Conservation (phyloP, 2,888 invertebrate species). For the Erpobdella octoculata region DNA sequence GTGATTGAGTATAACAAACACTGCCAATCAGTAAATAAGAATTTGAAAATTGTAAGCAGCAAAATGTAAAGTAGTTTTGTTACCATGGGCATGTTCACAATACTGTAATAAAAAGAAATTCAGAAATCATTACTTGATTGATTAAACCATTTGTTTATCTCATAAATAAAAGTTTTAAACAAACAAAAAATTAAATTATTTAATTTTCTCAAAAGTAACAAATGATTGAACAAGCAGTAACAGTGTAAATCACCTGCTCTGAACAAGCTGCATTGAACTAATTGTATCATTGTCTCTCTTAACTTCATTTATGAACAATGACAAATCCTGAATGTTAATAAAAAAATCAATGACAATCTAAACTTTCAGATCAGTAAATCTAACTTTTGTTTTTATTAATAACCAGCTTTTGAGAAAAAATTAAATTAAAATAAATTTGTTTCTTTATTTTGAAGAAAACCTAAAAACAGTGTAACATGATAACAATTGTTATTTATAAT, state of each 20-base stretch:
- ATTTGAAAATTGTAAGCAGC: too few relatives aligned
- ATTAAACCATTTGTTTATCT: too few relatives aligned
- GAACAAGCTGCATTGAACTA: conserved; percentile 16
- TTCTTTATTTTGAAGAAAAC: too few relatives aligned
- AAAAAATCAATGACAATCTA: neutral
- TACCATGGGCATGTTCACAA: neutral
- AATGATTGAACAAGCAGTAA: too few relatives aligned
- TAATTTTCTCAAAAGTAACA: too few relatives aligned
- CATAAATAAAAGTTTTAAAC: too few relatives aligned
- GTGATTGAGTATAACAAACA: neutral
- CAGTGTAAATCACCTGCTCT: conserved; percentile 20
- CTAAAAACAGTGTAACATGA: too few relatives aligned
- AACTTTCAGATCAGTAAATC: neutral
- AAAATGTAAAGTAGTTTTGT: too few relatives aligned
- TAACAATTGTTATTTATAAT: neutral
- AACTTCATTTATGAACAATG: conserved; percentile 93
- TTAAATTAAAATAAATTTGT: neutral
- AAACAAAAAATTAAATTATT: too few relatives aligned
- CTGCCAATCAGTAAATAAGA: too few relatives aligned
- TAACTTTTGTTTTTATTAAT: neutral
- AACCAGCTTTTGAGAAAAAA: neutral
- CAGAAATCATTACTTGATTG: too few relatives aligned
- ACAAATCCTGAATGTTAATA: conserved; percentile 62
- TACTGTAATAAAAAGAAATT: conserved; percentile 8
- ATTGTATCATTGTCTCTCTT: conserved; percentile 84